Conservation (phyloP, 2,888 invertebrate genomes). For the Tanytarsus gracilentus region DNA sequence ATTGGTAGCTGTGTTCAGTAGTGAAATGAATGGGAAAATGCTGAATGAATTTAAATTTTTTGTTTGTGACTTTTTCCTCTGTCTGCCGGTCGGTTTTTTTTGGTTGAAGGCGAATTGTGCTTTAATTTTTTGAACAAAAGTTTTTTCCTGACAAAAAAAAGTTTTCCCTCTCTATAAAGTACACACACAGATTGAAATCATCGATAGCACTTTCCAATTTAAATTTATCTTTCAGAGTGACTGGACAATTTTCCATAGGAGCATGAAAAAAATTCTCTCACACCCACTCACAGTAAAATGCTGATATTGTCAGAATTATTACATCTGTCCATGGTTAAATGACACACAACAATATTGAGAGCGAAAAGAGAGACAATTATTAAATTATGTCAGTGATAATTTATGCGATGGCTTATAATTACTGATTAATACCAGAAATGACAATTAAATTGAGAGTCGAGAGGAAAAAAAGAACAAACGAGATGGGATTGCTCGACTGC, state of each 20-base stretch:
- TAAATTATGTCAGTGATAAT: conserved; percentile 5
- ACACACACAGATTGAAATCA: conserved; percentile 21
- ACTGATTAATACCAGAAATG: conserved; percentile 1
- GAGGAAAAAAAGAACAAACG: too few relatives aligned
- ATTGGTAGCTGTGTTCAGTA: conserved; percentile 16
- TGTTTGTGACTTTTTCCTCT: too few relatives aligned
- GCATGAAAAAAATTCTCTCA: too few relatives aligned
- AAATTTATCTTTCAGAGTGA: conserved; percentile 25
- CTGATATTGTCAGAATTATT: too few relatives aligned
- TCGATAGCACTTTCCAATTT: conserved; percentile 25
- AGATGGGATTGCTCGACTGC: too few relatives aligned
- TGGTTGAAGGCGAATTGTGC: too few relatives aligned
- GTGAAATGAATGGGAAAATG: conserved; percentile 13
- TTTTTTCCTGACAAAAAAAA: too few relatives aligned
- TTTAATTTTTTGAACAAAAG: too few relatives aligned
- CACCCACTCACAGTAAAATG: background rate
- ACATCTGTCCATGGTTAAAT: too few relatives aligned
- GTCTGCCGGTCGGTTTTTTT: too few relatives aligned
- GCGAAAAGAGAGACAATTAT: conserved; percentile 10
- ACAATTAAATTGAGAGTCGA: too few relatives aligned
- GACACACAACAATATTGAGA: background rate
- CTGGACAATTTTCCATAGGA: conserved; percentile 17
- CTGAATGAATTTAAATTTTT: conserved; percentile 12
- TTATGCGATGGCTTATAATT: too few relatives aligned
- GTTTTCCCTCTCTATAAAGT: background rate